Evolutionary conservation across 2,113 vertebrate genomes (phyloP).

Genomic region (Pelvicachromis taeniatus): DNA sequence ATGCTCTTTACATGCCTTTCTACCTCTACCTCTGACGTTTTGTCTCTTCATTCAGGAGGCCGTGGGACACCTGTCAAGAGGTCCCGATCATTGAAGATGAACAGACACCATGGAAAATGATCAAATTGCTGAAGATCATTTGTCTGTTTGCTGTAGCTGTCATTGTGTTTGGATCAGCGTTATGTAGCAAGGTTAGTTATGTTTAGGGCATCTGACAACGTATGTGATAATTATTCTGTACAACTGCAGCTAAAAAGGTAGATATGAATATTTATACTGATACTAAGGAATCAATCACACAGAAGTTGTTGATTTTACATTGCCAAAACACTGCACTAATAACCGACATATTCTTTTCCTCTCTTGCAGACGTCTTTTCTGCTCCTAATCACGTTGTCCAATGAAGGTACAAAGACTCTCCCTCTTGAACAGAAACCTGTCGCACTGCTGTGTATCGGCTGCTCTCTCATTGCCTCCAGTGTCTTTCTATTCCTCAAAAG

Average conservation of each 20-base stretch:
- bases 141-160: not conserved
- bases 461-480: conserved; percentile 39
- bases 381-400: conserved; percentile 53
- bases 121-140: conserved; percentile 35
- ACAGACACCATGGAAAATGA: conserved; percentile 52
- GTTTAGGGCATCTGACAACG: not conserved
- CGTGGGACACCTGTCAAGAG: conserved; percentile 56
- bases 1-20: not conserved
- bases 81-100: conserved; percentile 54
- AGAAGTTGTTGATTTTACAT: not conserved
- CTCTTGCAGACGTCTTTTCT: conserved; percentile 49
- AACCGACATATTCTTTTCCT: not conserved
- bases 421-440: conserved; percentile 26
- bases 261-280: not conserved
- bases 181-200: conserved; percentile 63
- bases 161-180: conserved; percentile 46
- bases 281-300: not conserved
- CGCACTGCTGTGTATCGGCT: conserved; percentile 47
- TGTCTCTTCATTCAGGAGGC: too few species aligned
- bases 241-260: not conserved
- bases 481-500: conserved; percentile 58
- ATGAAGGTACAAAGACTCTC: conserved; percentile 19
- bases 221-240: not conserved
- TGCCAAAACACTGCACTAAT: not conserved
- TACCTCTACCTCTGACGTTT: not conserved